Conservation (phyloP, 92 coral and sea anemone genomes). For the Porites cylindrica region DNA sequence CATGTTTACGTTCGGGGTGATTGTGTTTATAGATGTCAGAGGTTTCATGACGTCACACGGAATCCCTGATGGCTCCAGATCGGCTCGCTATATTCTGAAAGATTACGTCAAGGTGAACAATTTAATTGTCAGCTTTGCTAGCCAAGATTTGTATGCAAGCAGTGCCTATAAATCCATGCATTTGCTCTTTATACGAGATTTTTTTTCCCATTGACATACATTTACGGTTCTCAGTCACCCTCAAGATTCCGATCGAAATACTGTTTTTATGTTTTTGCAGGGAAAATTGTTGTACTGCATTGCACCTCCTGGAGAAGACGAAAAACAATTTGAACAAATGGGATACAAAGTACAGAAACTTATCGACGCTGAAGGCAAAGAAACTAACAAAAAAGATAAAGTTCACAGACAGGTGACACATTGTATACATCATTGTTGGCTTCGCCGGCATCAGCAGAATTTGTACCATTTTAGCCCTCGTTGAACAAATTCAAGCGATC, state of each 20-base stretch:
- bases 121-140: not conserved
- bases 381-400: constrained; percentile 39
- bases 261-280: constrained; percentile 36
- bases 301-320: constrained; percentile 84
- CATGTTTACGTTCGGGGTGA: not conserved
- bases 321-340: constrained; percentile 72
- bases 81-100: constrained; percentile 91
- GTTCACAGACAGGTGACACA: constrained; percentile 24
- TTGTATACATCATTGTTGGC: no score
- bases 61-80: constrained; percentile 86
- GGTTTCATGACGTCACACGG: constrained; percentile 97
- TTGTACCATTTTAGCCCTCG: no score
- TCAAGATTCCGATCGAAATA: no score
- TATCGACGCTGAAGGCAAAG: constrained; percentile 54
- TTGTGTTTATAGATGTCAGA: constrained; percentile 72
- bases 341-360: constrained; percentile 66
- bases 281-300: constrained; percentile 90
- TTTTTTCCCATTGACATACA: no score
- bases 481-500: no score
- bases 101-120: constrained; percentile 89
- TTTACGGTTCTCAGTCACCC: no score
- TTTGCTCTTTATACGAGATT: no score
- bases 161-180: no score
- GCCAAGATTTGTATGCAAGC: no score
- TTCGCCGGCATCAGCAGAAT: no score